phyloP scores from a whole-genome alignment of 1,140 invertebrate species.

The Hyposmocoma kahamanoa region DNA sequence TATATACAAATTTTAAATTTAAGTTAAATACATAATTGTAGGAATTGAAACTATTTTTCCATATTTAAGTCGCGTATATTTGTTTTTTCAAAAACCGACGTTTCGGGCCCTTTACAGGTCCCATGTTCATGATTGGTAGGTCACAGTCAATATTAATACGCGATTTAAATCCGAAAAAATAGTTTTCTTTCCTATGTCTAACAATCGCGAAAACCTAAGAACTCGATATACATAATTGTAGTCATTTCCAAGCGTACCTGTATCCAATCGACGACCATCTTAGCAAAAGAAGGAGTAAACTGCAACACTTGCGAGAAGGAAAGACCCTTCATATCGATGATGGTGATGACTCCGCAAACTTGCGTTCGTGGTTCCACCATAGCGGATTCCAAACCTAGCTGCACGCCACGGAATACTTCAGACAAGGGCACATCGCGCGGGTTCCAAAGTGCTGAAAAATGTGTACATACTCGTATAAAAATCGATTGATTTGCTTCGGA shows the following conservation, averaged over 20 bases:
- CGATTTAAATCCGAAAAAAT: no score
- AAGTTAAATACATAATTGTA: constrained; percentile 1
- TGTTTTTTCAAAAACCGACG: no score
- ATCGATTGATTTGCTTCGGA: no score
- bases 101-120: no score
- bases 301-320: constrained; percentile 85
- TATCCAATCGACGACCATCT: constrained; percentile 86
- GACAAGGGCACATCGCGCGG: constrained; percentile 81
- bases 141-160: no score
- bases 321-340: constrained; percentile 88
- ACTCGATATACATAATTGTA: not conserved
- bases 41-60: no score
- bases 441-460: constrained; percentile 84
- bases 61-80: no score
- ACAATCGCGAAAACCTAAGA: no score
- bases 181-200: no score
- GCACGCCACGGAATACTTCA: constrained; percentile 85
- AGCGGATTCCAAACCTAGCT: constrained; percentile 83
- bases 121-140: no score
- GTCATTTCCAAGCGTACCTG: constrained; percentile 73
- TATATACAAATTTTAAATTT: no score
- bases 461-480: no score
- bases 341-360: constrained; percentile 82
- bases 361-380: constrained; percentile 85
- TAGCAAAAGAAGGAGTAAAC: constrained; percentile 87